Evolutionary conservation across 1,140 invertebrate genomes (phyloP), one percentile per base, ranked within the genome.

Genomic region (Prorops nasuta): DNA sequence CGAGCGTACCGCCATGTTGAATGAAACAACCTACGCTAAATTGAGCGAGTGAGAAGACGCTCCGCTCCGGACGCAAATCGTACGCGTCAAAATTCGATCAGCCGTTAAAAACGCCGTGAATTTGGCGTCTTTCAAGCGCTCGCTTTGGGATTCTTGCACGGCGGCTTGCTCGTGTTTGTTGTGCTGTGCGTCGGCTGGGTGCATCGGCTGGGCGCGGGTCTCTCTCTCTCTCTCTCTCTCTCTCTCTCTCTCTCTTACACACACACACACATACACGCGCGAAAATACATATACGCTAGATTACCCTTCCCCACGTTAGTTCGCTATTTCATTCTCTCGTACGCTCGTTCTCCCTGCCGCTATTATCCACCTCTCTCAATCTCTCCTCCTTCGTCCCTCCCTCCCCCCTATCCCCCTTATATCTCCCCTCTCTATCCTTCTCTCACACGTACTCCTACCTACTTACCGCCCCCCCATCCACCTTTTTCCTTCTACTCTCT

Each of bases 1-100:
- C 60, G 70, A 67, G 64, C 63, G 64, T 62, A 74, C 76, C 76
- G 76, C 76, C 76, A 78, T 78, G 74, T 78, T 78, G 76, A 72
- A 69, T 64, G 51, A 67, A 68, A n/a, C n/a, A n/a, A 69, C 66
- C 65, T 66, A 67, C 63, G 64, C 61, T 57, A 66, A 70, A 67
- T 60, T 56, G 58, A 70, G 61, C 58, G 60, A 49, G 48, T 56
- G 57, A 53, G 48, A 54, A 66, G 60, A 40, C 56, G 54, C 50
- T 28, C 40, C 42, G 15, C 4, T 6, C 10, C 10, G 10, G 4
- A 28, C 24, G 24, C 24, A 10, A 6, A 28, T 28, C 24, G 24
- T 28, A 28, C 24, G 24, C 10, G 24, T 28, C 10, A 28, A 7
- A 37, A 3, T 3, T 6, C n/a, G 7, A 7, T 43, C 22, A 20